Evolutionary conservation across 64 coral and sea anemone genomes (phyloP), one percentile per base, ranked within the genome.

Genomic region (Pachyseris speciosa): DNA sequence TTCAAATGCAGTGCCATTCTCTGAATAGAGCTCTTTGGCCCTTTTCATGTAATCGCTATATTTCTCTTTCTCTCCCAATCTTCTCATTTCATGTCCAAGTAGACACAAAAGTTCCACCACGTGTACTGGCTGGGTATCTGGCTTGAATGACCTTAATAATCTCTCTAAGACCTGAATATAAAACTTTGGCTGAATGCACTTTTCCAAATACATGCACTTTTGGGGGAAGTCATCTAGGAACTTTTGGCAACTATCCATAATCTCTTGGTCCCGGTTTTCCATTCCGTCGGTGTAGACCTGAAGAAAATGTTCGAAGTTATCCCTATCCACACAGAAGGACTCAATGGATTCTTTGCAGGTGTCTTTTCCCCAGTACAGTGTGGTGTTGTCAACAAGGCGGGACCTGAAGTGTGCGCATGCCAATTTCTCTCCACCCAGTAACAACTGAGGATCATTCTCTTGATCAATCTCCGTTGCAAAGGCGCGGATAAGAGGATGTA

Each of bases 401-500:
- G 48, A 72, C 22, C 59, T 13, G n/a, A 78, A 93, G 47, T 80
- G 74, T n/a, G 40, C 64, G 70, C 85, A 57, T 2, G 68, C 85
- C 38, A 29, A 29, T 30, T 72, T 51, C 31, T 67, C 5, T 27
- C 55, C 59, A 7, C 11, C 2, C 36, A 9, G 57, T 30, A 69
- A 69, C 0, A 86, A 17, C 3, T 26, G 22, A 0, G 13, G 4
- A 66, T 87, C 51, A 12, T 67, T 11, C 8, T 19, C 5, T 22
- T 20, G 12, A 45, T 47, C 83, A 66, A 79, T 53, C 15, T 87
- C 41, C 29, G 48, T 70, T 22, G 61, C 60, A 43, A 53, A 93
- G 13, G 69, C 50, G 12, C 66, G 83, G 37, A 93, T 87, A 6
- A 93, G 91, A 26, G 91, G 75, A 87, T 93, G 83, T 47, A 93